Percentiles rank a stretch among this genome's conserved stretches.
Evolutionary conservation across 2,888 invertebrate species (phyloP).

Genomic region (Onthophagus sagittarius): DNA sequence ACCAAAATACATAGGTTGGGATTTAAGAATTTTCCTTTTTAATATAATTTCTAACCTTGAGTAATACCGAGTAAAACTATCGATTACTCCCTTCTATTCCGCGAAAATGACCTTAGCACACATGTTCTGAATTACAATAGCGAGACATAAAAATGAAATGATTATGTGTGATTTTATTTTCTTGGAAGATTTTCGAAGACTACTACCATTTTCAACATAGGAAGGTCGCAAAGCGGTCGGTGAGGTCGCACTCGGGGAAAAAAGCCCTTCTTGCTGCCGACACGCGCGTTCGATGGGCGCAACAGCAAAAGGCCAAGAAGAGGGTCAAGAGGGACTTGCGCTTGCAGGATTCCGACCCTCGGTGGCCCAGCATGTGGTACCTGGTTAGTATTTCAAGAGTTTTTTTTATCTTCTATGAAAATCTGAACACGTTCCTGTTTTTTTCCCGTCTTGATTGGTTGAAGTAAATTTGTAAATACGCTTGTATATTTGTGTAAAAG

Average conservation of each 20-base stretch:
- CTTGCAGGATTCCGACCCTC: conserved; percentile 67
- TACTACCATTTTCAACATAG: conserved; percentile 83
- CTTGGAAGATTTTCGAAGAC: conserved; percentile 78
- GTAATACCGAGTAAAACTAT: too few species aligned
- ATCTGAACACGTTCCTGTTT: not conserved
- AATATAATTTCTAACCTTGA: too few species aligned
- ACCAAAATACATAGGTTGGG: too few species aligned
- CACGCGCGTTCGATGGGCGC: conserved; percentile 74
- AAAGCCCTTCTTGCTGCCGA: conserved; percentile 70
- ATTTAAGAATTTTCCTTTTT: too few species aligned
- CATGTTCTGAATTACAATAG: not conserved
- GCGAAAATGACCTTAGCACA: not conserved
- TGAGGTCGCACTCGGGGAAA: conserved; percentile 65
- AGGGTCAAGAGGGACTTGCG: conserved; percentile 78
- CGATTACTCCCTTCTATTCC: too few species aligned
- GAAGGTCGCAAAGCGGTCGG: conserved; percentile 73
- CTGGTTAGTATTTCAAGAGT: conserved; percentile 65
- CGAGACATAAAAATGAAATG: not conserved
- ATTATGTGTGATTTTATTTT: not conserved
- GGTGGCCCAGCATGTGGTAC: conserved; percentile 97
- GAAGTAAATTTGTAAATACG: not conserved
- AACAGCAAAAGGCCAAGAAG: conserved; percentile 75
- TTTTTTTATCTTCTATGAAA: not conserved
- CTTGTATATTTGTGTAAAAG: not conserved
- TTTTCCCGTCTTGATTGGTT: not conserved